Evolutionary conservation across 1,140 invertebrate species (phyloP).

Genomic region (Drosophila lowei): DNA sequence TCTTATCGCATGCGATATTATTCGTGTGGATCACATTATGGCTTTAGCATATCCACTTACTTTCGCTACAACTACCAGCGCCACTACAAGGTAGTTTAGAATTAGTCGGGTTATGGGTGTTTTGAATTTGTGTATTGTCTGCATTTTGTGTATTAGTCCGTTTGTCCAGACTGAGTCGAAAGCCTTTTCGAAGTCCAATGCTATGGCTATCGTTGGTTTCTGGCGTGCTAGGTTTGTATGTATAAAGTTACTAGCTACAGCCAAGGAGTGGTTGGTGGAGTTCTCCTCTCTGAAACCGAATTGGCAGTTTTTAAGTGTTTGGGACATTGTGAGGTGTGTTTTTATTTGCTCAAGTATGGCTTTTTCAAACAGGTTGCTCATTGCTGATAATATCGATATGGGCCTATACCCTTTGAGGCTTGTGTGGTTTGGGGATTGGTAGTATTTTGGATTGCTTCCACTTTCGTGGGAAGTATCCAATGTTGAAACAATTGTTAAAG

Average conservation of each 20-base stretch:
- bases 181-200: conserved; percentile 25
- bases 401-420: conserved; percentile 11
- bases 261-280: conserved; percentile 9
- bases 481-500: conserved; percentile 21
- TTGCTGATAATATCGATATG: conserved; percentile 17
- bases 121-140: neutral
- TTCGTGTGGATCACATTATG: too few relatives aligned
- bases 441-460: conserved; percentile 11
- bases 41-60: too few relatives aligned
- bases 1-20: too few relatives aligned
- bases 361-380: conserved; percentile 24
- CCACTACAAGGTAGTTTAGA: conserved; percentile 20
- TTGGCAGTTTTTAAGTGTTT: conserved; percentile 2
- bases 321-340: conserved; percentile 10
- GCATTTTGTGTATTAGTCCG: conserved; percentile 30
- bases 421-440: conserved; percentile 7
- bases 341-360: conserved; percentile 3
- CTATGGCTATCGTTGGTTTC: conserved; percentile 10
- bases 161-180: too few relatives aligned
- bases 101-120: neutral
- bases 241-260: conserved; percentile 8
- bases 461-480: conserved; percentile 4
- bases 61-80: too few relatives aligned
- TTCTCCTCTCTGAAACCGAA: conserved; percentile 10
- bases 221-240: neutral